Base-by-base conservation (phyloP, 2,113 vertebrate species). In the Chinchilla lanigera region DNA sequence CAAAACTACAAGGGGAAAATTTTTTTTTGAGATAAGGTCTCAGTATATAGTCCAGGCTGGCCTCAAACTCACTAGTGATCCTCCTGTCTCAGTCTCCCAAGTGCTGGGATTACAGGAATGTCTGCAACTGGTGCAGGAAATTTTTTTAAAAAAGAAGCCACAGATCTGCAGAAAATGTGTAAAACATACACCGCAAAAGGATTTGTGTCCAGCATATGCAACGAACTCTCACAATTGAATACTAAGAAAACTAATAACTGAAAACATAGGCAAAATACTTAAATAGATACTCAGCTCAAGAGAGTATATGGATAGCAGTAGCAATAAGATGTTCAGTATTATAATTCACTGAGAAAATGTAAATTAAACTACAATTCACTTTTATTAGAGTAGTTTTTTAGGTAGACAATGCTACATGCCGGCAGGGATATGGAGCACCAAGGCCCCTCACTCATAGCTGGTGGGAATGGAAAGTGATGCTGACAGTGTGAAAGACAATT, bases 191-290 rank as follows among this genome's bases (percentile, higher is more conserved):
- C 24, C 16, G 0, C 33, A 75, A 56, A 80, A 89, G 44, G 9
- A 89, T 71, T 47, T 94, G 54, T 30, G 93, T 58, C 35, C 56
- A 80, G 67, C 81, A 87, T 56, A 89, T 35, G 78, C 20, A 77
- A 96, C 85, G 63, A 97, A 41, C 22, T 81, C 86, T 65, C 33
- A 83, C 16, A 58, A 69, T 0, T 88, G 77, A 93, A 86, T 86
- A 56, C 52, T 30, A 78, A 87, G 16, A 78, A 65, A 83, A 87
- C 9, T 77, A 77, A 26, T 10, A 91, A 10, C 41, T 50, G 12
- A 85, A 86, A 78, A 94, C 69, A 19, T 82, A 26, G 63, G 26
- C 17, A 24, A 80, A 97, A 50, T 22, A 47, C 35, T 96, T 93
- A 89, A 87, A 77, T 5, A 93, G 90, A 85, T 38, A 73, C 44